Evolutionary conservation across 2,888 invertebrate genomes (phyloP).

Genomic region (Atethmia centrago): DNA sequence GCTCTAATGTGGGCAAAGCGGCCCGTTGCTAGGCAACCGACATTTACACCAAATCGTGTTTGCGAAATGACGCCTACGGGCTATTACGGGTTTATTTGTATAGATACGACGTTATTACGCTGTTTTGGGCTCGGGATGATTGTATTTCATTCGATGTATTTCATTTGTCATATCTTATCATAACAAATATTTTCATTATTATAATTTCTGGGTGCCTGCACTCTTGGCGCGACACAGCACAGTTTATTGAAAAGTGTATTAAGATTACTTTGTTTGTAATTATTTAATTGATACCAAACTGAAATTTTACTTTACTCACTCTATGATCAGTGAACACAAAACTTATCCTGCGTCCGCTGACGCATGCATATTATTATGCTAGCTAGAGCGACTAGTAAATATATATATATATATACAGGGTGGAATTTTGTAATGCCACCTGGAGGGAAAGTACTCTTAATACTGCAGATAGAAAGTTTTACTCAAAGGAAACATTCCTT

Average conservation of each 20-base stretch:
- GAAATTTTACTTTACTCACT: neutral
- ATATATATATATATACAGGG: too few species aligned
- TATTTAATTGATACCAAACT: neutral
- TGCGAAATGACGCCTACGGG: slow-evolving; percentile 47
- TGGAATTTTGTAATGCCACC: too few species aligned
- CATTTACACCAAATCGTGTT: slow-evolving; percentile 59
- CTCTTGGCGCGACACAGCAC: neutral
- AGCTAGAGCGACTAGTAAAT: neutral
- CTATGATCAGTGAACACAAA: neutral
- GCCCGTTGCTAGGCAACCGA: slow-evolving; percentile 65
- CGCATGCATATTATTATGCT: neutral
- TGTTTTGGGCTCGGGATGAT: slow-evolving; percentile 19
- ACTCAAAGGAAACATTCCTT: too few species aligned
- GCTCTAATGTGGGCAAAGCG: slow-evolving; percentile 56
- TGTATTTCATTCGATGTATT: slow-evolving; percentile 16
- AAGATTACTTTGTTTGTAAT: neutral
- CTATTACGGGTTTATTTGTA: slow-evolving; percentile 48
- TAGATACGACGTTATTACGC: slow-evolving; percentile 47
- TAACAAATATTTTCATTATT: neutral
- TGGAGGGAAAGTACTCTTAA: too few species aligned
- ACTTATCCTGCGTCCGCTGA: neutral
- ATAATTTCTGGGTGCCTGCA: neutral
- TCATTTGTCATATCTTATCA: neutral
- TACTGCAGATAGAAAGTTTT: too few species aligned
- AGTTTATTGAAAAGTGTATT: neutral